Base-by-base conservation (phyloP, 2,797 vertebrate species). In the Melanotaenia trifasciata region DNA sequence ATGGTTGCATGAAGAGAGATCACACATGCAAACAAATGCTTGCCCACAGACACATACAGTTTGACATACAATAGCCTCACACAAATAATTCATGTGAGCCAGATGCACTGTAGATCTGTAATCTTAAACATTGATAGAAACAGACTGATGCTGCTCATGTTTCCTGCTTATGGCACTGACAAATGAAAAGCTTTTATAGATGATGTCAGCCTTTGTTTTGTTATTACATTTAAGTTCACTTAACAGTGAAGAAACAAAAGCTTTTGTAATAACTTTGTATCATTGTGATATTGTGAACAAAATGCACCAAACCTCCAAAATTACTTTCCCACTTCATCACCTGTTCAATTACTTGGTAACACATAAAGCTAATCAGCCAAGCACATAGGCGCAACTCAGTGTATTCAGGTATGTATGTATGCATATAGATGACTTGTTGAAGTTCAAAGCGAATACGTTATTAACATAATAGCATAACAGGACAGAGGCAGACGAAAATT, bases 41-140 rank as follows among this genome's bases (percentile, higher is more conserved):
- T 57, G 67, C 53, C 50, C 54, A 4, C 74, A 82, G 30, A 86
- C 74, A 69, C 77, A 53, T 68, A 73, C 79, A 76, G 51, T 67
- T 80, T 79, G 81, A 85, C 72, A 69, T 88, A 82, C 81, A 84
- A 85, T 88, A 79, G 78, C 81, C 67, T 77, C 53, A 8, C 79
- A 86, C 88, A 76, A 92, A 94, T 94, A 89, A 94, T 93, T 93
- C 11, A 94, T 91, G 85, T 43, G 64, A 81, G 81, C 84, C 91
- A 90, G 92, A 90, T 90, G 89, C 84, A 79, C 40, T 79, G 71
- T 79, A 79, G 87, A 75, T 62, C 78, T 50, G 40, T 66, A 64
- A 68, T 83, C 64, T 80, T 67, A 67, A 77, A 78, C 66, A 67
- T 35, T 63, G 83, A 76, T 32, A 67, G 24, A 70, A 76, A 87